Evolutionary conservation across 2,113 vertebrate genomes (phyloP).

Genomic region (Mus musculus): GRCm39 chr2:69872501-69873000

Average conservation of each 20-base stretch:
- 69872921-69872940: neutral
- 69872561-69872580: neutral
- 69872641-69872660: neutral
- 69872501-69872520: neutral
- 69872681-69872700: neutral
- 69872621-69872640: neutral
- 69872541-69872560: neutral
- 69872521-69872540: neutral
- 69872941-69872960: neutral
- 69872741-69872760: neutral
- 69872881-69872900: neutral
- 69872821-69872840: neutral
- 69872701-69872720: neutral
- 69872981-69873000: neutral
- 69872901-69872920: conserved; percentile 17
- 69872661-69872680: neutral
- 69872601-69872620: neutral
- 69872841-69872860: neutral
- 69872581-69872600: neutral
- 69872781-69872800: neutral
- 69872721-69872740: neutral
- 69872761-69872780: neutral
- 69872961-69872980: neutral
- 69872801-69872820: neutral
- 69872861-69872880: neutral